These are phyloP conservation scores for Cacoxenus indagator DNA, from an alignment of 2,888 invertebrate genomes.

Conservation along the genomic window DNA sequence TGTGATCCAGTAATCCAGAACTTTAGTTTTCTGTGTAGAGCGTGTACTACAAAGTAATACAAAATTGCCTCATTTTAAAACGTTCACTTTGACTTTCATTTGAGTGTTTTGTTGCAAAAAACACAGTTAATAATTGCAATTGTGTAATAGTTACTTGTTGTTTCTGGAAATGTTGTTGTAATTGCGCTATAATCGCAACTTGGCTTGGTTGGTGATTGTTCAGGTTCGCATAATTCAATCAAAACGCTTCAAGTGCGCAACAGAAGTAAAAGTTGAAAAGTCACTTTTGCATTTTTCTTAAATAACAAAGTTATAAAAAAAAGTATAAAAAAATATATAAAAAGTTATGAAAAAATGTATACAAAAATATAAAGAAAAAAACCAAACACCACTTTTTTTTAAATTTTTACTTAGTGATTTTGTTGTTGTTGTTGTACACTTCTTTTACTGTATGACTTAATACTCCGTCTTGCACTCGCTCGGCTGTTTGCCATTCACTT, in stretches of 20 bases:
- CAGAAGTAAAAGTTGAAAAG: conserved; percentile 57
- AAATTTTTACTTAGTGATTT: not conserved
- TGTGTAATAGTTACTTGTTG: conserved; percentile 14
- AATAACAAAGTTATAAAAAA: not conserved
- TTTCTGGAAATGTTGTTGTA: conserved; percentile 47
- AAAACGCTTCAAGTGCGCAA: conserved; percentile 32
- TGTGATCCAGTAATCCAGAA: too few species aligned
- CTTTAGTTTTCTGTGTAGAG: too few species aligned
- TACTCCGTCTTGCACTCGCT: too few species aligned
- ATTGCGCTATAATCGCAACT: conserved; percentile 33
- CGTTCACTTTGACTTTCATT: not conserved
- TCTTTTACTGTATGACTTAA: conserved; percentile 35
- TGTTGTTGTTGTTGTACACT: not conserved
- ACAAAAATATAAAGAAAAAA: not conserved
- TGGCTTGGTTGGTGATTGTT: not conserved
- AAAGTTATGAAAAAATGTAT: too few species aligned
- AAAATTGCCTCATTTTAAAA: not conserved
- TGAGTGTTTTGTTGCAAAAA: conserved; percentile 5
- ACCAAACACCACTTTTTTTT: not conserved
- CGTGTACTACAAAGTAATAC: too few species aligned
- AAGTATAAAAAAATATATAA: not conserved
- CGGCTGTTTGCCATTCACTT: conserved; percentile 19
- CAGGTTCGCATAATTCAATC: conserved; percentile 50
- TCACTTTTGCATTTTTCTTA: conserved; percentile 36
- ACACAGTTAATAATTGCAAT: not conserved